Base-by-base conservation (phyloP, 2,888 invertebrate species). In the Dioctria linearis region DNA sequence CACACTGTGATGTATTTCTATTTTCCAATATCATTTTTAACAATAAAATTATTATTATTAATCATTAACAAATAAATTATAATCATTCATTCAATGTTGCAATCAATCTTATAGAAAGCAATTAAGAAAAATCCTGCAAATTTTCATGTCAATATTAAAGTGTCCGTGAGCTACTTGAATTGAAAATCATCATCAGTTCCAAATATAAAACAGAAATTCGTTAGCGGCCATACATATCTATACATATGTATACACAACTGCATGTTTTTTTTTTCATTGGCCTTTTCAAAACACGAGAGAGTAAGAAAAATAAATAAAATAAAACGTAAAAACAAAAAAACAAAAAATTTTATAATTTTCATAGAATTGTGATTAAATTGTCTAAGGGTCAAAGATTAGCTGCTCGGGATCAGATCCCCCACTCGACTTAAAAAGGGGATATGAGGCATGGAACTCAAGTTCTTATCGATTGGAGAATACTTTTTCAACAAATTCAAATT, bases 351-450 rank as follows among this genome's bases (percentile, higher is more conserved):
- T 25, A 25, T 25, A 25, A 42, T 51, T 69, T 73, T 59, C 59
- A 73, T 73, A 59, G 73, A 73, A 73, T 59, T 73, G 57, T 42
- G 73, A 73, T 73, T 73, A 73, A 57, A 57, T 40, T 59, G 73
- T 73, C 73, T 59, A 57, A 73, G 43, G 73, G 73, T 73, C 42
- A 73, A 40, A 73, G 73, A 73, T 73, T 57, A 59, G 13, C 25
- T 25, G 25, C 25, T 59, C 13, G 11, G 57, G 73, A 59, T 73
- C 59, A 59, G 6, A 39, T 43, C 59, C 59, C 54, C 73, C 59
- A 73, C 73, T n/a, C 9, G 4, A n/a, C 5, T 8, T 42, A 42
- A 40, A 51, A 73, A 40, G 73, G 39, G 69, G 46, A 54, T 25
- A 57, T 57, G n/a, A n/a, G n/a, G 39, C 54, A 37, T 73, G 59